phyloP scores from a whole-genome alignment of 2,797 vertebrate genomes.

The Discoglossus pictus region DNA sequence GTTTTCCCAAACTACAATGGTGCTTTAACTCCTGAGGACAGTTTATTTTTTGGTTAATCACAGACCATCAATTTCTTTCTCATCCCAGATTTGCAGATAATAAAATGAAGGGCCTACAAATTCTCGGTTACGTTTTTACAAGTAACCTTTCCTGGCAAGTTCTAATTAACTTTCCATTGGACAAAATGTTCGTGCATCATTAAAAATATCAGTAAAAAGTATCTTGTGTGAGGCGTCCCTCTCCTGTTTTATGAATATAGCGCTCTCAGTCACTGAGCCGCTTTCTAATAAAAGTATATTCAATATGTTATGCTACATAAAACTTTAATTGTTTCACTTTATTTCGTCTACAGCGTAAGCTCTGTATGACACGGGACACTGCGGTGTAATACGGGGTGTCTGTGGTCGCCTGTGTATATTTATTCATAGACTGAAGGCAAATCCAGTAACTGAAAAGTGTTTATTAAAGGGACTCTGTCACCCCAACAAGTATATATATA shows the following conservation, averaged over 20 bases:
- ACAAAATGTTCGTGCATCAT: slow-evolving; percentile 10
- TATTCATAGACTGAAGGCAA: too few species aligned
- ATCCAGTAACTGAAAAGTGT: too few species aligned
- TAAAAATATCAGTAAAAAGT: slow-evolving; percentile 11
- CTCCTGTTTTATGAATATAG: slow-evolving; percentile 30
- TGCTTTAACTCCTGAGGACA: too few species aligned
- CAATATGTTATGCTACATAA: slow-evolving; percentile 42
- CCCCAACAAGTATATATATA: too few species aligned
- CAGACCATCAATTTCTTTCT: background rate
- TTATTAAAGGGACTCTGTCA: too few species aligned
- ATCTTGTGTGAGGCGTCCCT: slow-evolving; percentile 19
- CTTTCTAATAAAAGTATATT: slow-evolving; percentile 38
- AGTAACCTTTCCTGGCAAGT: slow-evolving; percentile 34
- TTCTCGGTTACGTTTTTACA: slow-evolving; percentile 5
- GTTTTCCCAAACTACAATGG: too few species aligned
- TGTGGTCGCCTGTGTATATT: too few species aligned
- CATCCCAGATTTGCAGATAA: slow-evolving; percentile 1
- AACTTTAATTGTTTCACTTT: slow-evolving; percentile 9
- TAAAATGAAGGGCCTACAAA: background rate
- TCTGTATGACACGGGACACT: background rate
- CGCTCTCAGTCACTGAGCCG: slow-evolving; percentile 7
- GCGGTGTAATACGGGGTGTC: too few species aligned
- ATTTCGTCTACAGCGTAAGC: slow-evolving; percentile 18
- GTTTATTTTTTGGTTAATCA: slow-evolving; percentile 5
- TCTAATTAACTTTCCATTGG: slow-evolving; percentile 27